phyloP scores from a whole-genome alignment of 2,888 invertebrate genomes.

The Euspilapteryx auroguttella region DNA sequence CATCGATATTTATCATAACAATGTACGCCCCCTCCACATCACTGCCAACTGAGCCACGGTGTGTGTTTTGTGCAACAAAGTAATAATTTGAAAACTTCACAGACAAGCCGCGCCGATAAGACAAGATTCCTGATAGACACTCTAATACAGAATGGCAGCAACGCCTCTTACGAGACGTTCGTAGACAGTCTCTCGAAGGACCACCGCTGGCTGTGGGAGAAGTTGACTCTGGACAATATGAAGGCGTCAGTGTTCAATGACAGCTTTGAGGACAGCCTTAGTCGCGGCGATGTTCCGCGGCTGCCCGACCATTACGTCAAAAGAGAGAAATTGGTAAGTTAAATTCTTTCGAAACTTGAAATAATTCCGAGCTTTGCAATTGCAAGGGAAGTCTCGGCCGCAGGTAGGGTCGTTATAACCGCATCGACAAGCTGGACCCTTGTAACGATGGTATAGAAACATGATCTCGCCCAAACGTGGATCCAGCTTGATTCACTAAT shows the following conservation, averaged over 20 bases:
- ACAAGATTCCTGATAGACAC: conserved; percentile 34
- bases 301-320: conserved; percentile 57
- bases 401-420: no score
- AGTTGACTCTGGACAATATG: conserved; percentile 29
- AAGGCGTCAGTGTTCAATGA: conserved; percentile 29
- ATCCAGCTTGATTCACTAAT: no score
- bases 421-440: no score
- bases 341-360: no score
- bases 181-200: conserved; percentile 54
- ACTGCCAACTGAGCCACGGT: no score
- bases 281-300: conserved; percentile 60
- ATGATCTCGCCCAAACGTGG: no score
- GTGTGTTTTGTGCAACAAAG: no score
- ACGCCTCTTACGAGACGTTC: conserved; percentile 54
- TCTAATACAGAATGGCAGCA: conserved; percentile 33
- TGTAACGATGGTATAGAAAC: no score
- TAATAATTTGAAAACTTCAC: no score
- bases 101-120: conserved; percentile 34
- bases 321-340: conserved; percentile 46
- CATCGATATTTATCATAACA: no score
- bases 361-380: no score
- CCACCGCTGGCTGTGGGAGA: conserved; percentile 60
- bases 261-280: conserved; percentile 50
- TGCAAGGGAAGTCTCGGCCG: neutral
- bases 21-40: no score